Evolutionary conservation across 2,113 vertebrate genomes (phyloP).

Genomic region (Microcebus tavaratra): DNA sequence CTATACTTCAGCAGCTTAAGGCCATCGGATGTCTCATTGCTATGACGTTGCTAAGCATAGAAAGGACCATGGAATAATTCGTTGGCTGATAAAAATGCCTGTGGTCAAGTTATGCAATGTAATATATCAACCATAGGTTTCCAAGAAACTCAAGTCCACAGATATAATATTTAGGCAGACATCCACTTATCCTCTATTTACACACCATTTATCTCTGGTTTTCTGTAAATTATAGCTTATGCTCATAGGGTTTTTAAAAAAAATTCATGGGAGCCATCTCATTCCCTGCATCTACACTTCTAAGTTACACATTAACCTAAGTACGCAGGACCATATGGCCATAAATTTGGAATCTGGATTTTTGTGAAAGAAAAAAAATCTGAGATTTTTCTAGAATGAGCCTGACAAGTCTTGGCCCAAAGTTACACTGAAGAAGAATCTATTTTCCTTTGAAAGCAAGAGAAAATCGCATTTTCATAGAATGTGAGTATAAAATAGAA

Average conservation of each 20-base stretch:
- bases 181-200: not conserved
- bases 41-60: not conserved
- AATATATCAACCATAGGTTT: not conserved
- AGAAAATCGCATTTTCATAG: slow-evolving; percentile 8
- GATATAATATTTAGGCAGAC: not conserved
- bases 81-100: slow-evolving; percentile 56
- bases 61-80: not conserved
- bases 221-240: not conserved
- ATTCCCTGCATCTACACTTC: not conserved
- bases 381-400: not conserved
- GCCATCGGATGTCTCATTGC: not conserved
- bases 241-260: not conserved
- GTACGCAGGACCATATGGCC: not conserved
- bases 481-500: slow-evolving; percentile 6
- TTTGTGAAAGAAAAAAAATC: not conserved
- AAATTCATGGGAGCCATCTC: not conserved
- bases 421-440: not conserved
- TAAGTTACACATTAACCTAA: not conserved
- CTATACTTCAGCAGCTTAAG: not conserved
- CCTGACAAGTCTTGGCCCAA: slow-evolving; percentile 6
- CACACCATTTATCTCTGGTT: not conserved
- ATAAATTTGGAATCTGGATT: slow-evolving; percentile 24
- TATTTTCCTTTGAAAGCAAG: slow-evolving; percentile 26
- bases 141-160: not conserved
- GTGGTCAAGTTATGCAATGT: slow-evolving; percentile 5